These are phyloP conservation scores for Nasonia giraulti DNA, from an alignment of 1,140 invertebrate genomes.

Conservation along the genomic window DNA sequence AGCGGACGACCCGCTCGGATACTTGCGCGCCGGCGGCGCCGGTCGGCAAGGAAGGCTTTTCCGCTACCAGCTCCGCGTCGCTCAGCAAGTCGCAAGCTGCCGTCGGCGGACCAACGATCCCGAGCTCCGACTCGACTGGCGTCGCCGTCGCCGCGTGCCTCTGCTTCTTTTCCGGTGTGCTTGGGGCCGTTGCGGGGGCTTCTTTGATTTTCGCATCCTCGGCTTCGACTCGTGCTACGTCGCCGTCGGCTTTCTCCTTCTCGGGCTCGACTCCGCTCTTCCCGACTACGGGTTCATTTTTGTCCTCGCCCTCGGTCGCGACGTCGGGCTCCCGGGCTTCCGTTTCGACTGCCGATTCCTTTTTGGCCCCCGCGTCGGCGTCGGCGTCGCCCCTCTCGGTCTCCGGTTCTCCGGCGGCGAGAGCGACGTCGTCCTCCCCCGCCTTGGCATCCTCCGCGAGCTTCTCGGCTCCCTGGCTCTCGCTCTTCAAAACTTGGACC, in stretches of 20 bases:
- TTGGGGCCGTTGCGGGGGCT: neutral
- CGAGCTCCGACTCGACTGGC: constrained; percentile 54
- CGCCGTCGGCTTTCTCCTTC: too few species aligned
- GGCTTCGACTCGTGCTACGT: neutral
- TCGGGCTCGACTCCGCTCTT: neutral
- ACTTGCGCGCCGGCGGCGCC: constrained; percentile 33
- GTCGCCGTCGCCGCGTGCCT: too few species aligned
- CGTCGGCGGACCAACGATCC: constrained; percentile 64
- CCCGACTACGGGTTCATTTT: neutral
- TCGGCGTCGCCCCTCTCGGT: neutral
- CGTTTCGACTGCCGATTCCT: neutral
- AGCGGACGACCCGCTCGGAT: constrained; percentile 63
- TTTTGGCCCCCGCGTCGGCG: too few species aligned
- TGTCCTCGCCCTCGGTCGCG: neutral
- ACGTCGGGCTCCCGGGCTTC: neutral
- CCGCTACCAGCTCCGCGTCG: constrained; percentile 59
- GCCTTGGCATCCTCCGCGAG: too few species aligned
- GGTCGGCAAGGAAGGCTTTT: constrained; percentile 61
- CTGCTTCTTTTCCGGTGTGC: too few species aligned
- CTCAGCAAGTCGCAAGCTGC: constrained; percentile 60
- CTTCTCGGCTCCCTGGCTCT: neutral
- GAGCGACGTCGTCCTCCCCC: neutral
- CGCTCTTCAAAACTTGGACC: neutral
- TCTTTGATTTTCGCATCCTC: neutral
- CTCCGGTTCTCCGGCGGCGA: too few species aligned